These are phyloP conservation scores for Phymastichus coffea DNA, from an alignment of 1,140 invertebrate genomes.

Conservation along the genomic window DNA sequence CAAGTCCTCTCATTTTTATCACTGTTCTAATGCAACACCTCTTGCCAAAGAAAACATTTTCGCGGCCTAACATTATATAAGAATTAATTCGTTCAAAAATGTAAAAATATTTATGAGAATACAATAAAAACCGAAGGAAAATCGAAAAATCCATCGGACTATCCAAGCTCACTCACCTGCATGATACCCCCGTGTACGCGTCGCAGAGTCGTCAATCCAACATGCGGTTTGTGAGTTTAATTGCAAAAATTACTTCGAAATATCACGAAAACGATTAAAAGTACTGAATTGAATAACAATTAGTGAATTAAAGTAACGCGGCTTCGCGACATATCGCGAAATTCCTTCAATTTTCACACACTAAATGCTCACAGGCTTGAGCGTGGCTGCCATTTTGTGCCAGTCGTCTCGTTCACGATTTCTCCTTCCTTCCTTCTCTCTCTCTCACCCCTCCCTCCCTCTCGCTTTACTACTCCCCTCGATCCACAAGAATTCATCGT, in stretches of 20 bases:
- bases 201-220: constrained; percentile 37
- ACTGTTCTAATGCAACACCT: constrained; percentile 51
- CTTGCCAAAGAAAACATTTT: constrained; percentile 20
- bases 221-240: not conserved
- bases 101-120: not conserved
- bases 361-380: constrained; percentile 46
- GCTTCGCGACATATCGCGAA: constrained; percentile 39
- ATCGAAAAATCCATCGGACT: constrained; percentile 29
- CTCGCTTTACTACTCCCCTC: constrained; percentile 36
- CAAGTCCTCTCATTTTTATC: constrained; percentile 40
- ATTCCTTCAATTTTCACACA: constrained; percentile 46
- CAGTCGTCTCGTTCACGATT: constrained; percentile 42
- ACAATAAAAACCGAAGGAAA: constrained; percentile 10
- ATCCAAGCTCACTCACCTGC: constrained; percentile 51
- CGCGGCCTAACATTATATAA: not conserved
- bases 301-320: no score
- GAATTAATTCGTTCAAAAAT: not conserved
- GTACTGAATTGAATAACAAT: no score
- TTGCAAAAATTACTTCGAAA: not conserved
- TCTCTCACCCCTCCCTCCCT: constrained; percentile 6
- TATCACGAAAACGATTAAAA: not conserved
- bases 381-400: constrained; percentile 52
- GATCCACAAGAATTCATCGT: constrained; percentile 24
- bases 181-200: constrained; percentile 52
- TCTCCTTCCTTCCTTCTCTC: constrained; percentile 35